Base-by-base conservation (phyloP, 2,113 vertebrate species). In the Dipodomys ordii region DNA sequence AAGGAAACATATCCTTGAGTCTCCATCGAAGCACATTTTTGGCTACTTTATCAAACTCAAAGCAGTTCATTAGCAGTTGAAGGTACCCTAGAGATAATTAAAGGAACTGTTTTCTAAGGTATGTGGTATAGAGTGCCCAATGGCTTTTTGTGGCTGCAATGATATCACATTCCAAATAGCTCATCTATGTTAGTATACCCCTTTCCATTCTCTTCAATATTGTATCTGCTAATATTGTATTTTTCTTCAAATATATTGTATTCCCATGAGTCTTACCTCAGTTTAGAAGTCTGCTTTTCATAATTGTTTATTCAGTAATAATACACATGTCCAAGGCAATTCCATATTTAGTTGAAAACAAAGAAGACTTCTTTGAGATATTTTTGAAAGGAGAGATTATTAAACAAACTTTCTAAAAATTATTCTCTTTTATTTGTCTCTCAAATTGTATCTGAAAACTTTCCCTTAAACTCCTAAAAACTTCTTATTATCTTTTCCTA, bases 351-450 rank as follows among this genome's bases (percentile, higher is more conserved):
- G 20, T 39, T 85, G 27, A 22, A 89, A 3, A 74, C 72, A 32
- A 2, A 2, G 27, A 80, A 79, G 80, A 62, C 78, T 83, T 92
- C 28, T 86, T 60, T 85, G 72, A 92, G 46, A 83, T n/a, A 62
- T 60, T 94, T 76, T 91, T 71, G 53, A 85, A 94, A 87, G 15
- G 60, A 92, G 85, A 91, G 1, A 13, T 92, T 92, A 57, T 92
- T 64, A 92, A 88, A 60, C 20, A 19, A 35, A 67, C 35, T 74
- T 19, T 83, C 80, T 76, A 73, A 96, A 95, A 74, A 60, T 30
- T 23, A 80, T 69, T 18, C 12, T 80, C 1, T 2, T 35, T 80
- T 83, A 65, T 19, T 35, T 73, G 64, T 88, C 30, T 91, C 84
- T 74, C 46, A 88, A 87, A 76, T 81, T 79, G 53, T 72, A 27